Percentiles rank a stretch among this genome's conserved stretches.
Evolutionary conservation across 2,888 invertebrate species (phyloP).

Genomic region (Dorcus parallelipipedus): DNA sequence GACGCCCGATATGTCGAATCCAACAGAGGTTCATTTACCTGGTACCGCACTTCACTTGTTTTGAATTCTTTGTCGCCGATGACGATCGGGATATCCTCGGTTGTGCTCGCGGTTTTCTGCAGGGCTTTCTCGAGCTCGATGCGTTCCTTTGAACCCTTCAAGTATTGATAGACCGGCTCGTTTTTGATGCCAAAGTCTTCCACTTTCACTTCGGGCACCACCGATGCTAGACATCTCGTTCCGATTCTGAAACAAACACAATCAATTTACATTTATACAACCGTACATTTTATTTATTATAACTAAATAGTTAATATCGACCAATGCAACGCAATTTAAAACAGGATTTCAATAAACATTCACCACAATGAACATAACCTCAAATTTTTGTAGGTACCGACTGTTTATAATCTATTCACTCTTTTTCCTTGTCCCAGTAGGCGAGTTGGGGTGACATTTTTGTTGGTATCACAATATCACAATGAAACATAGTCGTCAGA

Average conservation of each 20-base stretch:
- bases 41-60: slow-evolving; percentile 72
- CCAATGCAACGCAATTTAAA: neutral
- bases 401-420: too few species aligned
- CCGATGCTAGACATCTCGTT: slow-evolving; percentile 56
- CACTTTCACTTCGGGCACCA: slow-evolving; percentile 63
- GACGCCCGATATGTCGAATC: too few species aligned
- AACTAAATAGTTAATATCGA: too few species aligned
- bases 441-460: too few species aligned
- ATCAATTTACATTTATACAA: neutral
- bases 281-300: too few species aligned
- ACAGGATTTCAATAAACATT: neutral
- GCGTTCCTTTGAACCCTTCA: slow-evolving; percentile 79
- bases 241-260: slow-evolving; percentile 39
- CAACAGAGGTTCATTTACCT: slow-evolving; percentile 54
- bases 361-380: neutral
- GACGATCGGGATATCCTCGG: slow-evolving; percentile 91
- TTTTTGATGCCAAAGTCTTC: slow-evolving; percentile 69
- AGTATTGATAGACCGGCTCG: slow-evolving; percentile 79
- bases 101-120: slow-evolving; percentile 58
- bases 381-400: too few species aligned
- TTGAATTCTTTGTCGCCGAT: slow-evolving; percentile 87
- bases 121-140: slow-evolving; percentile 68
- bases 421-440: too few species aligned
- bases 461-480: too few species aligned
- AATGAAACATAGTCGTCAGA: too few species aligned